Base-by-base conservation (phyloP, 2,888 invertebrate species). In the Oegoconia quadripuncta region DNA sequence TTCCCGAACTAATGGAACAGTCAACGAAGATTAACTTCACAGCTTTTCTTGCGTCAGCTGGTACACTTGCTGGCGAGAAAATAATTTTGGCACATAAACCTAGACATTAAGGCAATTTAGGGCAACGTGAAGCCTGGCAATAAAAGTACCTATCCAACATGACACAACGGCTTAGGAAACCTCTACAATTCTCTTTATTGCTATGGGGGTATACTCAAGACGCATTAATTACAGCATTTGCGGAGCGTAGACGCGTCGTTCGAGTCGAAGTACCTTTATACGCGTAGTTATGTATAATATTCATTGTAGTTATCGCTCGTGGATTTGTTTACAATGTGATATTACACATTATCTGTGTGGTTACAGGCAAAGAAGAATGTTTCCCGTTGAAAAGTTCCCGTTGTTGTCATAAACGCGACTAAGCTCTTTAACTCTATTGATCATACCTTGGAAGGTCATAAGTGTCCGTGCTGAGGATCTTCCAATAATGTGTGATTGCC, bases 151-250 rank as follows among this genome's bases (percentile, higher is more conserved):
- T 3, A 20, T 27, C 17, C 37, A 25, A 23, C 30, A 23, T 25
- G 37, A 30, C 30, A 30, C 25, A 37, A 30, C 25, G 30, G 30
- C 25, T 7, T 11, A 18, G 26, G 20, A 30, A 20, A 38, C 31
- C 27, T 38, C 27, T 54, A 57, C 56, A 67, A 64, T 66, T 68
- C 64, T 60, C 64, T 61, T 61, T 63, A 66, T 64, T 64, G 58
- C 61, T 39, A 27, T 34, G 22, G 25, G 42, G 39, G 41, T 41
- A n/a, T n/a, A 31, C 47, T 52, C 52, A 43, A 50, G 54, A 40
- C 42, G 60, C 55, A 67, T 68, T 70, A 71, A 71, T 69, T 70
- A 69, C 63, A 47, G 54, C 55, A 40, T 41, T 25, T 34, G 23
- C 16, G 33, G 14, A 11, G 23, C 33, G 33, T 34, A 30, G 38